Base-by-base conservation (phyloP, 2,113 vertebrate genomes). In the Neofelis nebulosa region DNA sequence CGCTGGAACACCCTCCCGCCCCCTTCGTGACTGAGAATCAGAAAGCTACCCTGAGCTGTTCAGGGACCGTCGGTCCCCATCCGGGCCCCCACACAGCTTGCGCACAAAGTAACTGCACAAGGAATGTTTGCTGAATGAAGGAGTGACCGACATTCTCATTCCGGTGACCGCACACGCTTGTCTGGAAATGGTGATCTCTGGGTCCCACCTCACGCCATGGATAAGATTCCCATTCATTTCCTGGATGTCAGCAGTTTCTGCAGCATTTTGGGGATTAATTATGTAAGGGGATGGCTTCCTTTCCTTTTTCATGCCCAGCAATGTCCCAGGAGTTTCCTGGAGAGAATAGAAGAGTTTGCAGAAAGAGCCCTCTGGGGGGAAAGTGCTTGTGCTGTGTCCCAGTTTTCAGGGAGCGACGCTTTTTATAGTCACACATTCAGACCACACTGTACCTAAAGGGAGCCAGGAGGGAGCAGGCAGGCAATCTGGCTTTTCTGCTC, bases 301-400 rank as follows among this genome's bases (percentile, higher is more conserved):
- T 96, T 92, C 91, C 81, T 96, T 97, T 92, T 66, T 38, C 68
- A 89, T 91, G 73, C 82, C 66, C 95, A 94, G 95, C 50, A 61
- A n/a, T 3, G 29, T 96, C 97, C 97, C 95, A 63, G 45, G 97
- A 94, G 97, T 97, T 98, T 97, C 95, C 97, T 98, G 96, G 97
- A 97, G 96, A 97, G 96, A 97, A 97, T 50, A 91, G 94, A 93
- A 68, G 96, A 82, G 63, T 92, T 78, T 96, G 88, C 93, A 95
- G 82, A 86, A 95, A 50, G 63, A 79, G 86, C 82, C 82, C 96
- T 76, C 76, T 6, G 48, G 93, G 66, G 82, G 82, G 38, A 89
- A 69, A 68, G n/a, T 2, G 68, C 85, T 61, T 55, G 79, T 18
- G 65, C 79, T 97, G 98, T 96, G 98, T 79, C 97, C 98, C 97